A percentile compares a stretch with the other conserved stretches of the same genome.
phyloP scores from a whole-genome alignment of 2,888 invertebrate species.

The Aphidius colemani region DNA sequence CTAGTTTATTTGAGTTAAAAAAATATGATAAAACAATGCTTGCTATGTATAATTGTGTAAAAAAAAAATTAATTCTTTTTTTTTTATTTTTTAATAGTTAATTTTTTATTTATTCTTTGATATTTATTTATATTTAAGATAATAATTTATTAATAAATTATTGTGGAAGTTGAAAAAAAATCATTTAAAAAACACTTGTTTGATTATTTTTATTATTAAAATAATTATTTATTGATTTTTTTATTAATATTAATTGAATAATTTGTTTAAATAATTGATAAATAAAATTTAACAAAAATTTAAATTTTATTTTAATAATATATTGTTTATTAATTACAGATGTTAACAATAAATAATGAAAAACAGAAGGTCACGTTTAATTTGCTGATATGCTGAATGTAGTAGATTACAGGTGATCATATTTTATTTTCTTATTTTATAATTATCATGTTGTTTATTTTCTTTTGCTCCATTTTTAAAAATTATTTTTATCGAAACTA shows the following conservation, averaged over 20 bases:
- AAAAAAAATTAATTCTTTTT: neutral
- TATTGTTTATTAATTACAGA: constrained; percentile 37
- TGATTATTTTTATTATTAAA: neutral
- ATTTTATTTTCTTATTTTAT: too few species aligned
- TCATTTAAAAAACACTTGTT: neutral
- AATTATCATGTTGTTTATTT: neutral
- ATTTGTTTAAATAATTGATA: too few species aligned
- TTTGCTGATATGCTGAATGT: constrained; percentile 49
- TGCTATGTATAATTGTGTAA: neutral
- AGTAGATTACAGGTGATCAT: constrained; percentile 46
- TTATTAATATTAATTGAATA: too few species aligned
- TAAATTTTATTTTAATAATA: too few species aligned
- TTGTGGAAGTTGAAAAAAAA: neutral
- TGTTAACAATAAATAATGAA: constrained; percentile 44
- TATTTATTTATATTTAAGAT: neutral
- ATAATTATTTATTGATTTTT: too few species aligned
- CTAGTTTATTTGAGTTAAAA: neutral
- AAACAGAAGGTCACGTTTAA: constrained; percentile 42
- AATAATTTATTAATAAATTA: neutral
- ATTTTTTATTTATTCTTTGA: neutral
- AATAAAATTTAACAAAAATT: too few species aligned
- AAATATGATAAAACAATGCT: neutral
- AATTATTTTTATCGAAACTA: too few species aligned
- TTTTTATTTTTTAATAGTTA: neutral
- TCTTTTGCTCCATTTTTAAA: neutral